Evolutionary conservation across 2,888 invertebrate species (phyloP).

Genomic region (Cantharis rustica): DNA sequence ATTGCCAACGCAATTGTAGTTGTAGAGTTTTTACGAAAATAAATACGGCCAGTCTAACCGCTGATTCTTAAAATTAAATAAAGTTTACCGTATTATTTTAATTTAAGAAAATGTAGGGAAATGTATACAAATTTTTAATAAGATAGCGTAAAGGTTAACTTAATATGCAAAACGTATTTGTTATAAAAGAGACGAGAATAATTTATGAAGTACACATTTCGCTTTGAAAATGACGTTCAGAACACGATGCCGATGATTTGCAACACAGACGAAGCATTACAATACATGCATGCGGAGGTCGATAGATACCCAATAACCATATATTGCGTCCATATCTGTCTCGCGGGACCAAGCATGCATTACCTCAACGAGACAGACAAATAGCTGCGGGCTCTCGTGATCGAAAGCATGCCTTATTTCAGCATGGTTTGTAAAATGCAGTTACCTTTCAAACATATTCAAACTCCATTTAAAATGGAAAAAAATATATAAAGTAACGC

Average conservation of each 20-base stretch:
- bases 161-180: background rate
- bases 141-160: background rate
- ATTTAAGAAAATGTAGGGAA: background rate
- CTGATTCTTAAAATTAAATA: background rate
- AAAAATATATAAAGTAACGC: background rate
- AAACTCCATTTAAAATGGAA: background rate
- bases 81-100: background rate
- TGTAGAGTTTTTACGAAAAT: background rate
- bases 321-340: conserved; percentile 53
- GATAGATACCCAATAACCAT: conserved; percentile 55
- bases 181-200: conserved; percentile 7
- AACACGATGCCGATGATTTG: conserved; percentile 46
- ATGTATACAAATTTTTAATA: background rate
- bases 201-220: conserved; percentile 18
- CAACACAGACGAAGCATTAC: conserved; percentile 44
- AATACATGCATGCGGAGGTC: conserved; percentile 48
- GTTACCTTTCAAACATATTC: conserved; percentile 21
- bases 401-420: conserved; percentile 32
- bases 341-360: conserved; percentile 48
- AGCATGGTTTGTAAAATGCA: conserved; percentile 27
- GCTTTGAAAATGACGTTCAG: conserved; percentile 22
- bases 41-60: background rate
- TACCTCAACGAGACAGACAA: conserved; percentile 50
- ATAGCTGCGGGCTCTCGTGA: conserved; percentile 43
- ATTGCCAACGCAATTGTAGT: background rate